Conservation (phyloP, 2,888 invertebrate species). For the Polyommatus iphigenia region DNA sequence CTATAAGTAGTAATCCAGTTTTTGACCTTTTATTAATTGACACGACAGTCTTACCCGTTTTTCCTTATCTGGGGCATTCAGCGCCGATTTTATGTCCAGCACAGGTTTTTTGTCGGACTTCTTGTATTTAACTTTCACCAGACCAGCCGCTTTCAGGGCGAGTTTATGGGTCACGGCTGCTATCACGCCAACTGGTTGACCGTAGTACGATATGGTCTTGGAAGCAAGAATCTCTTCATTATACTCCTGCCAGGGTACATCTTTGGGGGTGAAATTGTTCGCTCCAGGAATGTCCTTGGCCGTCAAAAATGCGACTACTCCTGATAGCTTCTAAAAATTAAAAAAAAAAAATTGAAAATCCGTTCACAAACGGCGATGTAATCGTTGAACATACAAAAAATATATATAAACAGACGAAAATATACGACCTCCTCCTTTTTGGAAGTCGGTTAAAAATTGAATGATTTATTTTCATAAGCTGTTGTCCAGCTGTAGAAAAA, state of each 20-base stretch:
- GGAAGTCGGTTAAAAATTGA: no score
- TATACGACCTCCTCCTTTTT: no score
- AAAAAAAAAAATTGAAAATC: no score
- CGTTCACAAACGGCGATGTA: no score
- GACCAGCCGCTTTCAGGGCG: slow-evolving; percentile 54
- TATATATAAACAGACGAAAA: no score
- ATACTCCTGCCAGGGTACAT: slow-evolving; percentile 56
- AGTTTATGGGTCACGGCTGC: slow-evolving; percentile 82
- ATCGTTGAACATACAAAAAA: no score
- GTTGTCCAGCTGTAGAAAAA: no score
- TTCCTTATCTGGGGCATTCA: slow-evolving; percentile 67
- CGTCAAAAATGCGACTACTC: slow-evolving; percentile 83
- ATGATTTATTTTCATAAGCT: neutral
- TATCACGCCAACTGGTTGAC: slow-evolving; percentile 88
- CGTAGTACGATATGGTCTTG: slow-evolving; percentile 80
- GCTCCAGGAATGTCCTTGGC: slow-evolving; percentile 86
- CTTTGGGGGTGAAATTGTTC: slow-evolving; percentile 78
- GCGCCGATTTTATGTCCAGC: slow-evolving; percentile 70
- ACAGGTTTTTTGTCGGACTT: slow-evolving; percentile 66
- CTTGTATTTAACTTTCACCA: slow-evolving; percentile 79
- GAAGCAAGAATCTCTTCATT: slow-evolving; percentile 78
- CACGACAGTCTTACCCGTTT: slow-evolving; percentile 53
- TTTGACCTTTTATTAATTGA: no score
- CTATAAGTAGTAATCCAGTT: no score
- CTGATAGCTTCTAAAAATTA: slow-evolving; percentile 79